Evolutionary conservation across 2,888 invertebrate genomes (phyloP), one percentile per base, ranked within the genome.

Genomic region (Silvanus unidentatus): DNA sequence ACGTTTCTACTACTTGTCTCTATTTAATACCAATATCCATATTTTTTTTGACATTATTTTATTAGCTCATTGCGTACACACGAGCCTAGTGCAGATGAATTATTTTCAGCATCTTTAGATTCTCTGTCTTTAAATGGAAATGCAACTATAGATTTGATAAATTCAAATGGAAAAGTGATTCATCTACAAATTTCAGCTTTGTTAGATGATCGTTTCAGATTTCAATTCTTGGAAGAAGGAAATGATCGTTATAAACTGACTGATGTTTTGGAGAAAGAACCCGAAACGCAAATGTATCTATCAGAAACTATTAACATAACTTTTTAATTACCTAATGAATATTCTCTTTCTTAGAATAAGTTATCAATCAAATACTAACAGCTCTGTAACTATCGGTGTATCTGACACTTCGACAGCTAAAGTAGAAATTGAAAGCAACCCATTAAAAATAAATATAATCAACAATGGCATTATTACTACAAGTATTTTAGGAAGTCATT

Each of bases 191-290:
- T 32, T 28, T 43, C 44, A 1, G 22, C 52, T 10, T 16, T 48
- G n/a, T 14, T 2, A 10, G 38, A 22, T 16, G 9, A 35, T 16
- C 43, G 29, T 27, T 40, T 37, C 10, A 49, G 54, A 32, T 12
- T 50, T 6, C 47, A 50, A 30, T 43, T 54, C 15, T n/a, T 39
- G n/a, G 47, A 50, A 29, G 16, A 27, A 3, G 11, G 45, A 5
- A 39, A 40, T 27, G 28, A 34, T 12, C 42, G 54, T 40, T 54
- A 54, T 30, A 47, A 52, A 28, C 32, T 54, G 6, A 12, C n/a
- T 9, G 52, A 54, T 16, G 52, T 50, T 10, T 37, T 54, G 9
- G 39, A 40, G 9, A 14, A 35, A 37, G 52, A 54, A 40, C 52
- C 49, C 2, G 5, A 12, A 32, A 22, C 8, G 6, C 12, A 27